Evolutionary conservation across 2,888 invertebrate genomes (phyloP), one percentile per base, ranked within the genome.

Genomic region (Caenorhabditis doughertyi): DNA sequence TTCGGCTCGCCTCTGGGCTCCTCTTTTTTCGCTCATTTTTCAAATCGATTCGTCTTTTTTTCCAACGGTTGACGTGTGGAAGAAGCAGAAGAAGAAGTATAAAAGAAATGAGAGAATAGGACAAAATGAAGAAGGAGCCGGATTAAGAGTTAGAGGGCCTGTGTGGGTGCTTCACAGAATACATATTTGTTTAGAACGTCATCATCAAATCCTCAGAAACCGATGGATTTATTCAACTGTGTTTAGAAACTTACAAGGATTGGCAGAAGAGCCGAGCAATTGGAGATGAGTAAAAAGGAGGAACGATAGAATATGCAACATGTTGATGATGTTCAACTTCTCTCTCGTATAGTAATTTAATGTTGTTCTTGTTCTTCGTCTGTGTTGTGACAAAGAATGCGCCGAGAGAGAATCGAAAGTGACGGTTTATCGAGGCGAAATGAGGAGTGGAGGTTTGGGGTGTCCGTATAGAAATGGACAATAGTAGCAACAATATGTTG

Each of bases 381-480:
- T 18, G 27, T 44, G 60, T 29, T 74, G 42, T 42, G 55, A 29
- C n/a, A 60, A 53, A 49, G 67, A 56, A 68, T 47, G 65, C 58
- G 58, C 67, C n/a, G n/a, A n/a, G n/a, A n/a, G 76, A 56, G 56
- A 76, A 76, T 76, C 68, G 76, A 76, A 68, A 76, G 76, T 76
- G 76, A 29, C 76, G 76, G 76, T 76, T 76, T 76, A 76, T 76
- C 67, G 76, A 76, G 65, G 62, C 32, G 65, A 67, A 62, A 64
- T 53, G 67, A 67, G 74, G 62, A 64, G 53, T 32, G 18, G 49
- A 18, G 35, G 27, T 11, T 11, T 70, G 32, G 32, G 23, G 29
- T 29, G 23, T 39, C 21, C 18, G 71, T 27, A 25, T 16, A 44
- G 21, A n/a, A n/a, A n/a, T 21, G 74, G 56, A 73, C 44, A 56